phyloP scores from a whole-genome alignment of 2,888 invertebrate species.

The Agonopterix heracliana region DNA sequence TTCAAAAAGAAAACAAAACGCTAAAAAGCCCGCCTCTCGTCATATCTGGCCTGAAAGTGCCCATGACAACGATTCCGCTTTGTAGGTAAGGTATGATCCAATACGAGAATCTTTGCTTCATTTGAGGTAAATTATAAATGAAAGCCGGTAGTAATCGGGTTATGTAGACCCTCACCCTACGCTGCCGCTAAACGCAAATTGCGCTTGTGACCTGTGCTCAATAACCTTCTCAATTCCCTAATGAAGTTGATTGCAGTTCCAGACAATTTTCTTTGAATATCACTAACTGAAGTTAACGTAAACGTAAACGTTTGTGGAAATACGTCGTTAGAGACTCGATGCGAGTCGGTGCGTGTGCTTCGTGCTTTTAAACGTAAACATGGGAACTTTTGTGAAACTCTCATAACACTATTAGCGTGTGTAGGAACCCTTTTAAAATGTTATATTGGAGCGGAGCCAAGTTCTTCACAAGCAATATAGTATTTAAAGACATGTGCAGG shows the following conservation, averaged over 20 bases:
- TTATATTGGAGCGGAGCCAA: not conserved
- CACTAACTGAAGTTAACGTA: conserved; percentile 12
- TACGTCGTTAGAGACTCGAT: not conserved
- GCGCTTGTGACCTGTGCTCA: conserved; percentile 2
- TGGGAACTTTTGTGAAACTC: conserved; percentile 41
- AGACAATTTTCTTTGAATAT: conserved; percentile 1
- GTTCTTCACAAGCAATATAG: not conserved
- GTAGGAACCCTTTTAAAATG: not conserved
- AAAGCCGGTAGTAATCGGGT: no score
- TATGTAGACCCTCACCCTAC: no score
- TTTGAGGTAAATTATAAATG: no score
- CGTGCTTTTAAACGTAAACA: conserved; percentile 59
- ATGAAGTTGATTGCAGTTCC: conserved; percentile 2
- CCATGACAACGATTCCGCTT: not conserved
- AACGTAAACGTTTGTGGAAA: conserved; percentile 14
- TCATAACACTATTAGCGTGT: conserved; percentile 37
- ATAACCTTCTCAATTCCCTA: not conserved
- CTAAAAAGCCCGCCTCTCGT: no score
- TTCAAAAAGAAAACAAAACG: no score
- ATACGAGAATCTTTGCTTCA: no score
- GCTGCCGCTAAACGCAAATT: conserved; percentile 3
- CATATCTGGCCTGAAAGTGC: no score
- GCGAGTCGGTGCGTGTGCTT: conserved; percentile 33
- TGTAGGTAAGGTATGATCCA: no score
- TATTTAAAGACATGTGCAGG: no score